Percentiles rank a stretch among this genome's conserved stretches.
Conservation (phyloP, 2,888 invertebrate species). For the Rhingia campestris region DNA sequence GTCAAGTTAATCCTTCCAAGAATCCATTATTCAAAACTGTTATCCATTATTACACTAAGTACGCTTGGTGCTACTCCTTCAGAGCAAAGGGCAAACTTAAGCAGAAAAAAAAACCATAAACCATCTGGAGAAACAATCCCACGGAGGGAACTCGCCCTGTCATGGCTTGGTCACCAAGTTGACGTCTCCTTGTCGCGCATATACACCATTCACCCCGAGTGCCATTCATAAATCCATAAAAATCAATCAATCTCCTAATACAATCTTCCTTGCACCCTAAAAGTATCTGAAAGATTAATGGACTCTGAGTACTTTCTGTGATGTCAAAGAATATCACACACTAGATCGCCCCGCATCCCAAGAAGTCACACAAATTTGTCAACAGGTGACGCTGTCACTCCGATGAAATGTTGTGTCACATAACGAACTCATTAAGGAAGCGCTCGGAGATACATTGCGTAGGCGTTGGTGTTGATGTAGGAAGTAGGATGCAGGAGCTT, state of each 20-base stretch:
- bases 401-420: constrained; percentile 31
- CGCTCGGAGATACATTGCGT: background rate
- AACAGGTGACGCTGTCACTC: constrained; percentile 10
- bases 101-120: constrained; percentile 27
- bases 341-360: background rate
- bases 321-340: constrained; percentile 21
- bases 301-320: constrained; percentile 33
- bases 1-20: constrained; percentile 61
- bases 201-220: constrained; percentile 4
- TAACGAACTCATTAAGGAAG: constrained; percentile 42
- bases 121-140: constrained; percentile 42
- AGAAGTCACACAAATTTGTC: constrained; percentile 53
- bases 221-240: constrained; percentile 67
- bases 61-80: background rate
- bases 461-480: background rate
- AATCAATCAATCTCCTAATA: constrained; percentile 55
- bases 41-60: constrained; percentile 53
- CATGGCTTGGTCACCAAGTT: constrained; percentile 33
- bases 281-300: constrained; percentile 57
- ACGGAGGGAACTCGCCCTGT: background rate
- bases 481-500: background rate
- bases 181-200: constrained; percentile 24
- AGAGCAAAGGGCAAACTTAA: background rate
- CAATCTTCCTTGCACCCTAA: background rate
- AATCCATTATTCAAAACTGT: constrained; percentile 70